Base-by-base conservation (phyloP, 1,140 invertebrate species). In the Whitmania pigra region DNA sequence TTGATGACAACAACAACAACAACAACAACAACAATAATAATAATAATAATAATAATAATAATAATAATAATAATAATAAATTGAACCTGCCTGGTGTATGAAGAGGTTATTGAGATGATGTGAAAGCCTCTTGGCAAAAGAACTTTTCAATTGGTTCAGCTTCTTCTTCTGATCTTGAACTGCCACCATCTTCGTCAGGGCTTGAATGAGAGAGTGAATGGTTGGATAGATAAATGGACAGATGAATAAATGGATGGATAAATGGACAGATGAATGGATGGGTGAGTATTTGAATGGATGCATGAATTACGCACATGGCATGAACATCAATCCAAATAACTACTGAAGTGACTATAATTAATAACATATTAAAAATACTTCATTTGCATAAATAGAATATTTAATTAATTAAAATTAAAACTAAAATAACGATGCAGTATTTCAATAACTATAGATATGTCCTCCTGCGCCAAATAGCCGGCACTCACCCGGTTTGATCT, bases 31-130 rank as follows among this genome's bases (percentile, higher is more conserved):
- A 11, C 13, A 49, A 49, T 7, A 5, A 11, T 15, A 49, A 11
- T 15, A 49, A 49, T 49, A 49, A 49, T n/a, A 36, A 36, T 6
- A 36, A 36, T 6, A 36, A 36, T 11, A 11, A 49, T 15, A 49
- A 49, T 49, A 49, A 11, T 49, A 49, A 49, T 7, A 5, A 11
- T 15, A 49, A 11, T 15, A 49, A 49, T 49, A 49, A 49, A 11
- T 49, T 49, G 15, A 49, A 49, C 43, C 15, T 77, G 89, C 90
- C 82, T 93, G 87, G 83, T 94, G 91, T 79, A 94, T 92, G 74
- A 96, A 93, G 54, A 93, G 84, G 84, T 95, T 95, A 79, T 93
- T 95, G 20, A 97, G 83, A 82, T 95, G 91, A 53, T 91, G 85
- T 53, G 88, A 88, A 27, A 96, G 86, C 31, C 88, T 88, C 68